Percentiles rank a stretch among this genome's conserved stretches.
phyloP scores from a whole-genome alignment of 2,888 invertebrate species.

The Polyommatus icarus region DNA sequence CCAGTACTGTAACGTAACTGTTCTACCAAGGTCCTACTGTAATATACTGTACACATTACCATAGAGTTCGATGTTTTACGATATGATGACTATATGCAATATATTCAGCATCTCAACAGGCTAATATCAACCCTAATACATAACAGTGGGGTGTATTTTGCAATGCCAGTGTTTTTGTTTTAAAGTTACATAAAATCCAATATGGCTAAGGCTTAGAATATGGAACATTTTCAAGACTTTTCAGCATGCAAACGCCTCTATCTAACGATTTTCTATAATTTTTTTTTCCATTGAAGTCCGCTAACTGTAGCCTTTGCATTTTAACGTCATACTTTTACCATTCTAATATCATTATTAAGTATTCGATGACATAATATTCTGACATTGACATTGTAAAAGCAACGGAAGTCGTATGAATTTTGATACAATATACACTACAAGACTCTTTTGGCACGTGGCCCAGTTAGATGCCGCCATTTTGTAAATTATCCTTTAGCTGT shows the following conservation, averaged over 20 bases:
- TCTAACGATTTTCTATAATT: not conserved
- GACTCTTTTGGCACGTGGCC: too few species aligned
- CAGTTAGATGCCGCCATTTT: too few species aligned
- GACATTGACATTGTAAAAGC: not conserved
- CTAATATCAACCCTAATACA: not conserved
- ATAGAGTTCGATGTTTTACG: not conserved
- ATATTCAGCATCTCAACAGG: not conserved
- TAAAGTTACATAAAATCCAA: not conserved
- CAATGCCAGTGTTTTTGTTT: not conserved
- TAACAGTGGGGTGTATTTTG: not conserved
- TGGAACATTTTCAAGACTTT: not conserved
- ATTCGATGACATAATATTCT: slow-evolving; percentile 7
- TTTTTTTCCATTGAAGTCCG: not conserved
- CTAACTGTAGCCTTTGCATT: not conserved
- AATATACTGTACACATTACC: slow-evolving; percentile 1
- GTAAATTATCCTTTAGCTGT: too few species aligned
- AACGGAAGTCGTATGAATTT: not conserved
- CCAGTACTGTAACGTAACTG: not conserved
- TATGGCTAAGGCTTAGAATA: not conserved
- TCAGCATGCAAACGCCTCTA: too few species aligned
- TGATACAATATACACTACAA: not conserved
- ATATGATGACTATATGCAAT: slow-evolving; percentile 16
- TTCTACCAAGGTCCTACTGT: slow-evolving; percentile 2
- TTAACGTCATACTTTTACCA: not conserved
- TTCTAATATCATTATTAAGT: not conserved